Evolutionary conservation across 2,888 invertebrate species (phyloP).

Genomic region (Brassicogethes aeneus): DNA sequence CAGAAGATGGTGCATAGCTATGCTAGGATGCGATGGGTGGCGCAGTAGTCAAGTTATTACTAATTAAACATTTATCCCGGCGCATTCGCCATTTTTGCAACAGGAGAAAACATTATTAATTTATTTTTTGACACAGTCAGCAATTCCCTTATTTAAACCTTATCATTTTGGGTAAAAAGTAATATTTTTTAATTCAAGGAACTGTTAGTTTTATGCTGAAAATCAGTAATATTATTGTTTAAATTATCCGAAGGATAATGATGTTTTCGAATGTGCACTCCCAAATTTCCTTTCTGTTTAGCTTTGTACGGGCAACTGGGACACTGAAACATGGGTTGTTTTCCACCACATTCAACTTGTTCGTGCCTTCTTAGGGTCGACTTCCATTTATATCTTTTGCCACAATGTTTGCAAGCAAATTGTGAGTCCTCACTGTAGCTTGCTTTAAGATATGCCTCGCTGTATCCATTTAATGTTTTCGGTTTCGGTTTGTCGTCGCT

Average conservation of each 20-base stretch:
- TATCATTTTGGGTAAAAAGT: too few relatives aligned
- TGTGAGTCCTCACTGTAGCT: conserved; percentile 41
- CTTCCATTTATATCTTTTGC: conserved; percentile 76
- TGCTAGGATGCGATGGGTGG: too few relatives aligned
- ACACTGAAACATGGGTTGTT: conserved; percentile 73
- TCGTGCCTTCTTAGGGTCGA: conserved; percentile 63
- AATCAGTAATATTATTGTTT: too few relatives aligned
- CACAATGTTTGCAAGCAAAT: conserved; percentile 72
- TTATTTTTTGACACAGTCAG: too few relatives aligned
- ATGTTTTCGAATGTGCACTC: conserved; percentile 77
- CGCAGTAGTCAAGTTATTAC: too few relatives aligned
- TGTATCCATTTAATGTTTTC: conserved; percentile 21
- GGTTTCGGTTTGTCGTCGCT: conserved; percentile 15
- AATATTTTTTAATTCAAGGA: too few relatives aligned
- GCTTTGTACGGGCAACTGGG: conserved; percentile 73
- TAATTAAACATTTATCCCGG: too few relatives aligned
- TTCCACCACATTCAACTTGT: conserved; percentile 74
- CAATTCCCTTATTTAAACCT: too few relatives aligned
- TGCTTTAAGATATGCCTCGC: conserved; percentile 5
- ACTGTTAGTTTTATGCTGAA: too few relatives aligned
- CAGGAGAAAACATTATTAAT: too few relatives aligned
- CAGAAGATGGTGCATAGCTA: too few relatives aligned
- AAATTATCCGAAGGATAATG: conserved; percentile 1
- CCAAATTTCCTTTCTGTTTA: conserved; percentile 72
- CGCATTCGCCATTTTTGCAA: too few relatives aligned